These are phyloP conservation scores for Poeciliopsis occidentalis DNA, from an alignment of 2,113 vertebrate species.

Conservation along the genomic window DNA sequence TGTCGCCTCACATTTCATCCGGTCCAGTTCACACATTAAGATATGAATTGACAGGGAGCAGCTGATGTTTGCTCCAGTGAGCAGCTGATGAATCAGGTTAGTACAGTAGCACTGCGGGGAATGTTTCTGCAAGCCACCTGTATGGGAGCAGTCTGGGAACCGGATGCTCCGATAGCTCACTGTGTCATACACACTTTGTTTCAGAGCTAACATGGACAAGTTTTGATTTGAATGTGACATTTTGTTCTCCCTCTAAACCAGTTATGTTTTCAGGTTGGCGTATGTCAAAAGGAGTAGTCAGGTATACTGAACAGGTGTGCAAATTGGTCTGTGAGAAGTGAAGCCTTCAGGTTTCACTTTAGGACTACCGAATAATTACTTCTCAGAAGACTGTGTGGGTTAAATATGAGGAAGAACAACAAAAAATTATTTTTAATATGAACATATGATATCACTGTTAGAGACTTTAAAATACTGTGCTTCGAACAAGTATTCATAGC, in stretches of 20 bases:
- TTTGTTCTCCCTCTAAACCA: slow-evolving; percentile 31
- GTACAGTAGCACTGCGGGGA: slow-evolving; percentile 67
- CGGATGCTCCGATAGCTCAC: slow-evolving; percentile 55
- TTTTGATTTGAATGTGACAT: slow-evolving; percentile 65
- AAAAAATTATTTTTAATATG: too few species aligned
- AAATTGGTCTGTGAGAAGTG: not conserved
- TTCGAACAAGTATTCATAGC: too few species aligned
- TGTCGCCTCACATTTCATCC: slow-evolving; percentile 58
- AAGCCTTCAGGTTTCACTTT: not conserved
- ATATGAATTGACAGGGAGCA: slow-evolving; percentile 40
- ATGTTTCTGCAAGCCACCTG: slow-evolving; percentile 62
- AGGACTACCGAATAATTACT: not conserved
- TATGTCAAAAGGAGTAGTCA: slow-evolving; percentile 56
- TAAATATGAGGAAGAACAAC: slow-evolving; percentile 7
- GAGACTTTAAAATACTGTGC: too few species aligned
- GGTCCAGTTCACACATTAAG: slow-evolving; percentile 17
- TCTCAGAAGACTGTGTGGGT: not conserved
- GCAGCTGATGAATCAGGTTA: slow-evolving; percentile 62
- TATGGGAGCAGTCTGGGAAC: slow-evolving; percentile 57
- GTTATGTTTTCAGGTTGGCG: slow-evolving; percentile 44
- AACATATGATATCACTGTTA: too few species aligned
- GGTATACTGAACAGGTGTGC: slow-evolving; percentile 19
- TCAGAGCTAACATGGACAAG: slow-evolving; percentile 59
- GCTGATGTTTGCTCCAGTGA: slow-evolving; percentile 50
- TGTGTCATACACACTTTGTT: slow-evolving; percentile 68